A percentile compares a stretch with the other conserved stretches of the same genome.
These are phyloP conservation scores for Reinhardtius hippoglossoides DNA, from an alignment of 2,113 vertebrate species.

Conservation along the genomic window DNA sequence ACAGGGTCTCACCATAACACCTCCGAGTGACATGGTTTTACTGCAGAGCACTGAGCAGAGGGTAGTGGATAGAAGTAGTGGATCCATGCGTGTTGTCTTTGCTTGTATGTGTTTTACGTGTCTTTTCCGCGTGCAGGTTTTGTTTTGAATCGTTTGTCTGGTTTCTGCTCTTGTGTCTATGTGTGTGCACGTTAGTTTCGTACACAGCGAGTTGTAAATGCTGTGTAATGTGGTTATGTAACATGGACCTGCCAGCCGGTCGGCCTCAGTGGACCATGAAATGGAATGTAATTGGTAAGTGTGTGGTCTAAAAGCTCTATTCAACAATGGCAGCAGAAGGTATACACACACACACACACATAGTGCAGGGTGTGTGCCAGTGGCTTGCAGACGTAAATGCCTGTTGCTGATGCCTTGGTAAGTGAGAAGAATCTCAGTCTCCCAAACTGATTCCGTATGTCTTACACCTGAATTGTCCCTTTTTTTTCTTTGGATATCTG, in stretches of 20 bases:
- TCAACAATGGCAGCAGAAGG: slow-evolving; percentile 46
- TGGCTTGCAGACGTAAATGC: slow-evolving; percentile 20
- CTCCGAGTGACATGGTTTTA: slow-evolving; percentile 45
- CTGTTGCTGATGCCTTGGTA: neutral
- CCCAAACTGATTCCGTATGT: neutral
- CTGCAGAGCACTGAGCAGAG: slow-evolving; percentile 14
- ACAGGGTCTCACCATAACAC: slow-evolving; percentile 30
- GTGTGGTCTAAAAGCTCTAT: slow-evolving; percentile 64
- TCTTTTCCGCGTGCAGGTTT: neutral
- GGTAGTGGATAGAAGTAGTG: slow-evolving; percentile 16
- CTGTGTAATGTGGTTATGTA: slow-evolving; percentile 70
- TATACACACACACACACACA: slow-evolving; percentile 3
- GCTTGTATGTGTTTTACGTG: neutral
- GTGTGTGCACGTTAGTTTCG: slow-evolving; percentile 37
- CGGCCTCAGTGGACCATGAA: slow-evolving; percentile 65
- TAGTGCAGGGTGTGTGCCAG: neutral
- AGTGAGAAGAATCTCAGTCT: neutral
- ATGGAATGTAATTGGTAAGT: slow-evolving; percentile 70
- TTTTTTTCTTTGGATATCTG: neutral
- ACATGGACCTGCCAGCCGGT: slow-evolving; percentile 52
- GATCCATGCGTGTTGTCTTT: neutral
- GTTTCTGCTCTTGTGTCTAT: neutral
- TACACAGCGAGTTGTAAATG: slow-evolving; percentile 57
- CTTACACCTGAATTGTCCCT: neutral
- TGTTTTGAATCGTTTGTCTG: slow-evolving; percentile 7